Base-by-base conservation (phyloP, 2,888 invertebrate genomes). In the Willowsia nigromaculata region DNA sequence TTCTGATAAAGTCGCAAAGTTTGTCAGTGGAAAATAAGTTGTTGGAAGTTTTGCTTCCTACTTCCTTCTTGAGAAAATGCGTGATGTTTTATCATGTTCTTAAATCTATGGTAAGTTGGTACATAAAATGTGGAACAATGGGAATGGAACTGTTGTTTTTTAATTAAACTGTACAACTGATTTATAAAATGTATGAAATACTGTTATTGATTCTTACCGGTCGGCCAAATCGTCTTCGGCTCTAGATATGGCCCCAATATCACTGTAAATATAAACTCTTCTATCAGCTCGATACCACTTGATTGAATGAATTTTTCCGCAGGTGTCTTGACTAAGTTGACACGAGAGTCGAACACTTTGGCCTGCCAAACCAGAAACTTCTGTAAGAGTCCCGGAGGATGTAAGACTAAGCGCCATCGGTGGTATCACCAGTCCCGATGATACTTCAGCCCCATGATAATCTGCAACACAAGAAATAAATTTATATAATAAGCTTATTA, bases 221-320 rank as follows among this genome's bases (percentile, higher is more conserved):
- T 95, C 95, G 92, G 95, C 95, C 94, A 96, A 96, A 88, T 96
- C 96, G 90, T 96, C 96, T 93, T 96, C 96, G 0, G 96, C 95
- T 85, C 96, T 94, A 91, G 96, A 95, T 91, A 96, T 95, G 37
- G 95, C 95, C 1, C 95, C 95, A 7, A 95, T 95, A 91, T 96
- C 96, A 90, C 96, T 96, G 94, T 96, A 96, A 92, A 97, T 96
- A 94, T 96, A 97, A 87, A 97, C 96, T 86, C 97, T 94, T 71
- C 95, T 95, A 89, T 96, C 95, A 1, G 96, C 96, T 92, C 96
- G 95, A 94, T 97, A 97, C 97, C 97, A 97, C 94, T 97, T 97
- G 94, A 97, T 96, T 94, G 96, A 96, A 94, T 97, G 97, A 93
- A 97, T 95, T 91, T 96, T 96, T 0, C 96, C 96, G 93, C 97